phyloP scores from a whole-genome alignment of 2,113 vertebrate species.

The Toxostoma redivivum region DNA sequence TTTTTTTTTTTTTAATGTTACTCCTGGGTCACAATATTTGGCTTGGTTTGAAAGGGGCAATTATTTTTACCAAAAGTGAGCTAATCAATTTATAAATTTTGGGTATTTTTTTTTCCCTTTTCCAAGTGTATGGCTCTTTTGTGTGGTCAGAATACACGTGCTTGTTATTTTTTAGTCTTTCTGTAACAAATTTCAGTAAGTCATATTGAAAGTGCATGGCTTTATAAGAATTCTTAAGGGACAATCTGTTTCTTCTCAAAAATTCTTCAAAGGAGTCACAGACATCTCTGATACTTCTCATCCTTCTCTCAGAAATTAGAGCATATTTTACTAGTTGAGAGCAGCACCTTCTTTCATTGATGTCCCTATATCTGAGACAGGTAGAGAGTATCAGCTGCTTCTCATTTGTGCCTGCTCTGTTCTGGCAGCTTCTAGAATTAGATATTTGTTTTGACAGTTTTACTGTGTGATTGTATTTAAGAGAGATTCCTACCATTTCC shows the following conservation, averaged over 20 bases:
- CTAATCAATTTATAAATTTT: neutral
- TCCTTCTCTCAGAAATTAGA: neutral
- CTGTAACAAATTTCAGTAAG: neutral
- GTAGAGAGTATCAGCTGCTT: neutral
- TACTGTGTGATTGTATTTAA: neutral
- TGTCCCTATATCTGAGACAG: neutral
- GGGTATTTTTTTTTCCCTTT: neutral
- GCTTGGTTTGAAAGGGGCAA: neutral
- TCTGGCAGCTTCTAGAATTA: neutral
- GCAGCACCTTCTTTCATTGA: neutral
- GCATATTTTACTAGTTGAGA: neutral
- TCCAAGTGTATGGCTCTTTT: neutral
- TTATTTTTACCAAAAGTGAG: neutral
- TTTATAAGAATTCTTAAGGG: neutral
- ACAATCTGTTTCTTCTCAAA: slow-evolving; percentile 23
- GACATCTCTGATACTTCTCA: neutral
- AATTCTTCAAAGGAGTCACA: neutral
- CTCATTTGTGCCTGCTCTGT: neutral
- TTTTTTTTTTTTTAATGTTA: neutral
- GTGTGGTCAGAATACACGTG: neutral
- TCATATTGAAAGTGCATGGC: neutral
- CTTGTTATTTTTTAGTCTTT: neutral
- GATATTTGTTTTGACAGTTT: neutral
- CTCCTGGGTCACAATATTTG: neutral
- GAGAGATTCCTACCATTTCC: neutral